Base-by-base conservation (phyloP, 2,797 vertebrate genomes). In the Cryptoblepharus egeriae region DNA sequence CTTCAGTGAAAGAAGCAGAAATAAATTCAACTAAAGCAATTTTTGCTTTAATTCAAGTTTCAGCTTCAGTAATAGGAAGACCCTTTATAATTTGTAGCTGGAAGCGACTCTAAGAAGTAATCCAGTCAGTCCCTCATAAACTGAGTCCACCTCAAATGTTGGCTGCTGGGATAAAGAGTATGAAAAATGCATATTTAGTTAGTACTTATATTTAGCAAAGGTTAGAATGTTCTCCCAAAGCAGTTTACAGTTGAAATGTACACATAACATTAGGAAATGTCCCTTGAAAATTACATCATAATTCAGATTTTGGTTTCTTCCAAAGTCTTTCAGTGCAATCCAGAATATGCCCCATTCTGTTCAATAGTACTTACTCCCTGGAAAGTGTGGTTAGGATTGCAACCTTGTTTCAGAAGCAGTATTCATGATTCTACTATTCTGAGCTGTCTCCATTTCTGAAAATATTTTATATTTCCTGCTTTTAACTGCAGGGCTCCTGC, bases 401-500 rank as follows among this genome's bases (percentile, higher is more conserved):
- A n/a, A n/a, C n/a, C 30, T 37, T 35, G 16, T 18, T 72, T 55
- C n/a, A 30, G 4, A 55, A 60, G 24, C 24, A 52, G 39, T 20
- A 7, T 52, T 61, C 55, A 57, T 18, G 16, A 13, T 49, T 49
- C 22, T 67, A 37, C 64, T 4, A 18, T 52, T 52, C 15, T 52
- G 49, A 35, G 28, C 45, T 32, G 24, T 37, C 7, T 64, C 77
- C 22, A 1, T 0, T 87, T 91, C 88, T 88, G 85, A 1, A 85
- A 80, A 8, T 77, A 3, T 83, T 81, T 91, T 73, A 91, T 88
- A 20, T 15, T 84, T 24, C 30, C 88, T 74, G 13, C 5, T 92
- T 93, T 92, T 89, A 52, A 81, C 90, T 88, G 30, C 87, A 99
- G 97, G 93, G 94, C 97, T 84, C 97, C 97, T 57, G 93, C 96